Conservation (phyloP, 2,888 invertebrate genomes). For the Caradrina kadenii region DNA sequence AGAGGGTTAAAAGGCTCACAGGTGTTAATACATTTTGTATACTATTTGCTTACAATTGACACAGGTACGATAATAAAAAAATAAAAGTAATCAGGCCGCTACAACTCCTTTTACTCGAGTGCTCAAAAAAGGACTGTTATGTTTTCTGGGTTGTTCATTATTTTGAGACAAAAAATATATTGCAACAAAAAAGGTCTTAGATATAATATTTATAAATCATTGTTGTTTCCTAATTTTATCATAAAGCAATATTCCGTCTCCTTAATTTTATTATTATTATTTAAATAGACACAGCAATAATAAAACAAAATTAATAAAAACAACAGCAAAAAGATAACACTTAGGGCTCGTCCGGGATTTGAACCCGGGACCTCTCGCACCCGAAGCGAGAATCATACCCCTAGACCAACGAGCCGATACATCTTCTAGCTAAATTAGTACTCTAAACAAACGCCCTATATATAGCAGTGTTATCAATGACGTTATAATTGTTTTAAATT, state of each 20-base stretch:
- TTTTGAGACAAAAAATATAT: too few relatives aligned
- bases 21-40: not conserved
- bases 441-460: constrained; percentile 53
- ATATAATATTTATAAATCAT: not conserved
- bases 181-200: not conserved
- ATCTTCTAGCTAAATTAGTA: constrained; percentile 51
- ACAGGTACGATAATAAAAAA: not conserved
- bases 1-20: not conserved
- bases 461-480: constrained; percentile 58
- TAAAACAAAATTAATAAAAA: constrained; percentile 14
- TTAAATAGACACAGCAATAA: not conserved
- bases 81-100: too few relatives aligned
- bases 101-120: too few relatives aligned
- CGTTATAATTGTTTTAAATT: constrained; percentile 55
- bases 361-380: constrained; percentile 91
- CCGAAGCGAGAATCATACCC: constrained; percentile 92
- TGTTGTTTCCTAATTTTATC: not conserved
- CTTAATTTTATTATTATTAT: too few relatives aligned
- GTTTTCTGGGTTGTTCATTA: too few relatives aligned
- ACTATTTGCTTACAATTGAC: not conserved
- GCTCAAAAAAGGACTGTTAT: too few relatives aligned
- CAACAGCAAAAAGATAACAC: constrained; percentile 30
- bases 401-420: constrained; percentile 90
- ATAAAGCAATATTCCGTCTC: too few relatives aligned
- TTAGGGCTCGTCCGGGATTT: constrained; percentile 89